These are phyloP conservation scores for Brienomyrus longianalis DNA, from an alignment of 2,113 vertebrate species.

Conservation along the genomic window DNA sequence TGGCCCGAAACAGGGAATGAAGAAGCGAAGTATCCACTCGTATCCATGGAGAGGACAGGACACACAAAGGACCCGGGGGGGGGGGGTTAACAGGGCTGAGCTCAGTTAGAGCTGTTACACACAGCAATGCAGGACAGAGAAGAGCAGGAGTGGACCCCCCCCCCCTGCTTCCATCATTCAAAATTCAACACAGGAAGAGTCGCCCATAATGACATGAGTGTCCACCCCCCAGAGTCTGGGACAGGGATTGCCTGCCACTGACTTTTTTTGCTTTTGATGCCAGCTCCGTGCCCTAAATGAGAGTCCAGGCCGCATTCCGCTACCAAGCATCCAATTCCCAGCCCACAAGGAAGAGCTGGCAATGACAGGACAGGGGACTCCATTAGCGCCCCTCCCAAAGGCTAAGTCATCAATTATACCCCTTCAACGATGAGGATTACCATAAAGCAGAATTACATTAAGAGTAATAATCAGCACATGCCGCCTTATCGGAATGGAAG, in stretches of 20 bases:
- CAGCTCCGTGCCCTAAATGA: not conserved
- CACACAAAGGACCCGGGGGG: not conserved
- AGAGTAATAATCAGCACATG: slow-evolving; percentile 45
- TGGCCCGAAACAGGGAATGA: not conserved
- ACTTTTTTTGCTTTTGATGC: not conserved
- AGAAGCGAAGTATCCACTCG: not conserved
- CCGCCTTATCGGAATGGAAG: slow-evolving; percentile 44
- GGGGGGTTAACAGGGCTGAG: not conserved
- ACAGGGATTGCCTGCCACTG: not conserved
- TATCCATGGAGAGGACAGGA: not conserved
- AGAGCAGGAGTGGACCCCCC: not conserved
- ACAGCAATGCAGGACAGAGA: not conserved
- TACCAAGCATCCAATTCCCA: slow-evolving; percentile 36
- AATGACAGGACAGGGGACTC: slow-evolving; percentile 42
- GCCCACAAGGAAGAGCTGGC: slow-evolving; percentile 41
- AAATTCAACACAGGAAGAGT: slow-evolving; percentile 25
- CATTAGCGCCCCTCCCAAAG: slow-evolving; percentile 38
- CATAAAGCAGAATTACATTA: slow-evolving; percentile 43
- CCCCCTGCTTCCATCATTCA: slow-evolving; percentile 34
- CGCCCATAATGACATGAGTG: slow-evolving; percentile 32
- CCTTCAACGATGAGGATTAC: slow-evolving; percentile 46
- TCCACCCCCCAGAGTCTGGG: not conserved
- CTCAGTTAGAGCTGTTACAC: not conserved
- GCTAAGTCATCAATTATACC: slow-evolving; percentile 49
- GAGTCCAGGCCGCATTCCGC: not conserved